Percentiles rank a stretch among this genome's conserved stretches.
Conservation (phyloP, 2,797 vertebrate species). For the Cossypha heuglini region DNA sequence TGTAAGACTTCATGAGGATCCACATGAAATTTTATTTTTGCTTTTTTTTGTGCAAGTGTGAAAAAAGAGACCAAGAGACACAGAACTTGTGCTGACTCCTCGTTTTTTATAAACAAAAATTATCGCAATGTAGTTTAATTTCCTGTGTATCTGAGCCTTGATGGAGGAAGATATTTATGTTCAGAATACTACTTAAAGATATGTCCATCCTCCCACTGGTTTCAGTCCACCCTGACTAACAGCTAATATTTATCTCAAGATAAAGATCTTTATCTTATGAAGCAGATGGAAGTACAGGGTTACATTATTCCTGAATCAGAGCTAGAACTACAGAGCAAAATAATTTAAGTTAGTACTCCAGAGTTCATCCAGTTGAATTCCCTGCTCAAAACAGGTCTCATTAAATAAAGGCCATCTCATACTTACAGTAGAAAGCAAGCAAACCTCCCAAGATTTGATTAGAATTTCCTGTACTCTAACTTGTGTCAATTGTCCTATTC, state of each 20-base stretch:
- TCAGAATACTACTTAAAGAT: background rate
- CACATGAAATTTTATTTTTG: no score
- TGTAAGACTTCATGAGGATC: background rate
- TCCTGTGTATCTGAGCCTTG: background rate
- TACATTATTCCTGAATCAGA: background rate
- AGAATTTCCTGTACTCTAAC: background rate
- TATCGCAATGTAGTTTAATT: background rate
- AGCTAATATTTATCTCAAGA: background rate
- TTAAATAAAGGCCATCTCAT: background rate
- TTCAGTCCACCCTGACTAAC: background rate
- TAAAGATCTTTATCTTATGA: background rate
- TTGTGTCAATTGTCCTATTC: background rate
- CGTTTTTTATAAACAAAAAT: background rate
- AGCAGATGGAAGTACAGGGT: background rate
- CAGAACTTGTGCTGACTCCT: background rate
- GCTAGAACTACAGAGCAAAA: background rate
- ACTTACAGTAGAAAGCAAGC: background rate
- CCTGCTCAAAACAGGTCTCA: background rate
- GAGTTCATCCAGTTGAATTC: background rate
- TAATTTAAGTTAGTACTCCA: background rate
- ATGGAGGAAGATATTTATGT: background rate
- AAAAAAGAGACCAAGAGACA: background rate
- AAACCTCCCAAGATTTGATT: background rate
- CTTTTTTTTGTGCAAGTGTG: background rate
- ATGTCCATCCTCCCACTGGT: background rate